Evolutionary conservation across 2,797 vertebrate genomes (phyloP).

Genomic region (Trematomus bernacchii): DNA sequence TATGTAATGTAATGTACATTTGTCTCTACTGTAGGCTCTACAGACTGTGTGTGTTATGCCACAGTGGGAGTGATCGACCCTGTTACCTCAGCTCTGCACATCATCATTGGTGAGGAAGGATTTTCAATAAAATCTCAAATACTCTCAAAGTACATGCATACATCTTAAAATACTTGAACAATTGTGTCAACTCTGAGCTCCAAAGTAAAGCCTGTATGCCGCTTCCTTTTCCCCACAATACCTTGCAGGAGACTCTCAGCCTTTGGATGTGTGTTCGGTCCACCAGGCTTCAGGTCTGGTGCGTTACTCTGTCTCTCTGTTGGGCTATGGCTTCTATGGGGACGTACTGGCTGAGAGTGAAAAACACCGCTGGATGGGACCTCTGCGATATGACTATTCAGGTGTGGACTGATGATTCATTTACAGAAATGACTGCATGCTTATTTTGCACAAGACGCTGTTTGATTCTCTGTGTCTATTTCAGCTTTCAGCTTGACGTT

Average conservation of each 20-base stretch:
- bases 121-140: neutral
- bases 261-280: conserved; percentile 89
- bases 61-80: conserved; percentile 88
- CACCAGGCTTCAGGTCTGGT: conserved; percentile 79
- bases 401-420: conserved; percentile 67
- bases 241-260: conserved; percentile 88
- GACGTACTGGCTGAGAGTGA: conserved; percentile 88
- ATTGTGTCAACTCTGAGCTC: neutral
- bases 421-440: conserved; percentile 4
- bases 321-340: conserved; percentile 91
- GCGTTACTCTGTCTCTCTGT: conserved; percentile 87
- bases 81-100: conserved; percentile 88
- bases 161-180: neutral
- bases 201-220: neutral
- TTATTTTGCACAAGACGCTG: neutral
- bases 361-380: conserved; percentile 89
- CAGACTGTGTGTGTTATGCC: conserved; percentile 89
- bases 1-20: no score
- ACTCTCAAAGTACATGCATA: no score
- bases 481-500: neutral
- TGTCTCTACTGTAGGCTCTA: conserved; percentile 79
- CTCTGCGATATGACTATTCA: conserved; percentile 88
- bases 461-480: conserved; percentile 9
- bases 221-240: conserved; percentile 20
- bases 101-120: conserved; percentile 83